Evolutionary conservation across 2,113 vertebrate genomes (phyloP).

Genomic region (Boleophthalmus pectinirostris): DNA sequence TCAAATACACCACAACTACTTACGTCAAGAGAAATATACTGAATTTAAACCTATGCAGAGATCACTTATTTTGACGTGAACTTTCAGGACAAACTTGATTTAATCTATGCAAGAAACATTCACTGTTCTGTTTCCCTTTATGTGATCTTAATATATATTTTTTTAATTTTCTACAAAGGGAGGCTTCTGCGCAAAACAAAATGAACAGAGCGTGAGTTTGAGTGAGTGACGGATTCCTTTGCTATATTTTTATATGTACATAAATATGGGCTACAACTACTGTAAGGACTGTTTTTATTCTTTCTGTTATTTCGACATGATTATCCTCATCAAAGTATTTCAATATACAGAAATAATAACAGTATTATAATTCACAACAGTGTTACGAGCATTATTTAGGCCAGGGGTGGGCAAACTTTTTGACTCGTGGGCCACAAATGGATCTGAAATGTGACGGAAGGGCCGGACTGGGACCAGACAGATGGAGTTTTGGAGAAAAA

Average conservation of each 20-base stretch:
- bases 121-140: not conserved
- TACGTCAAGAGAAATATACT: not conserved
- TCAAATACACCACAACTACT: too few relatives aligned
- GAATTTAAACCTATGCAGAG: not conserved
- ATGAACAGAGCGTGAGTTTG: not conserved
- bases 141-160: too few relatives aligned
- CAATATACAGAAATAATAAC: not conserved
- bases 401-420: too few relatives aligned
- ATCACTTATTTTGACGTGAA: too few relatives aligned
- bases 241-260: constrained; percentile 84
- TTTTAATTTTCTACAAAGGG: not conserved
- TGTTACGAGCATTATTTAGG: too few relatives aligned
- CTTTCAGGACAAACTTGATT: too few relatives aligned
- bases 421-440: too few relatives aligned
- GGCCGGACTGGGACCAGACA: too few relatives aligned
- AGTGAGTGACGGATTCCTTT: constrained; percentile 72
- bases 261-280: constrained; percentile 63
- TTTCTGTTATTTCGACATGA: constrained; percentile 48
- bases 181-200: not conserved
- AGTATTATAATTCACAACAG: not conserved
- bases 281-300: constrained; percentile 64
- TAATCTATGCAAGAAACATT: not conserved
- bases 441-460: too few relatives aligned
- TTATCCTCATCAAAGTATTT: constrained; percentile 54
- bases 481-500: too few relatives aligned